Conservation (phyloP, 2,888 invertebrate species). For the Rapana venosa region DNA sequence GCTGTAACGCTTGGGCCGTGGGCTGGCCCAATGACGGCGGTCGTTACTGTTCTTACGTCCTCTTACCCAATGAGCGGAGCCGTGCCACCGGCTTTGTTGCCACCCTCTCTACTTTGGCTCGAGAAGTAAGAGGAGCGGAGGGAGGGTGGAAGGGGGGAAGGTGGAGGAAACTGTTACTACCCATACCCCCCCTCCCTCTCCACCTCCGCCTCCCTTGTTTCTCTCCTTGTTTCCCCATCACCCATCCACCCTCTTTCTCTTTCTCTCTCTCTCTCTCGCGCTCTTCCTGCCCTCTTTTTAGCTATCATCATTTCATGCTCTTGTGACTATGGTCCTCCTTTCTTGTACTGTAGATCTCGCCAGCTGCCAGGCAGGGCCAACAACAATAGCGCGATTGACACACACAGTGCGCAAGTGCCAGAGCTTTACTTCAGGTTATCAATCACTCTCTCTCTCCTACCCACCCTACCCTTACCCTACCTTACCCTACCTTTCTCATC, state of each 20-base stretch:
- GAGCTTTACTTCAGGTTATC: constrained; percentile 23
- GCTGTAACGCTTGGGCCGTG: neutral
- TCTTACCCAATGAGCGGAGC: constrained; percentile 32
- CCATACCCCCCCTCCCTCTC: neutral
- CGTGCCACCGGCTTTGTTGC: constrained; percentile 22
- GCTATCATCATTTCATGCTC: constrained; percentile 33
- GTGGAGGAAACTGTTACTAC: neutral
- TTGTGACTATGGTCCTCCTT: neutral
- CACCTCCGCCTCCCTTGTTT: neutral
- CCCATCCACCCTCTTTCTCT: neutral
- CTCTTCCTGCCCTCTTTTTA: neutral
- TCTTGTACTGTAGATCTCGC: constrained; percentile 29
- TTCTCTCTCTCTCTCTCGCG: neutral
- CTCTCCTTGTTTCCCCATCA: neutral
- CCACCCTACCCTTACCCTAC: neutral
- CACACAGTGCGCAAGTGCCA: neutral
- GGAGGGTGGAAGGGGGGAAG: neutral
- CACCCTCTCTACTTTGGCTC: neutral
- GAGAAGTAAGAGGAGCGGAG: no score
- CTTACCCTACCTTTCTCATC: neutral
- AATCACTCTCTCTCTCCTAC: neutral
- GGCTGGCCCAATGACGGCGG: constrained; percentile 37
- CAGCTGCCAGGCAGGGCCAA: constrained; percentile 27
- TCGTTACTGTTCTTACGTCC: constrained; percentile 38
- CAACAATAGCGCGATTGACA: constrained; percentile 29